Conservation (phyloP, 2,888 invertebrate species). For the Octonoba sinensis region DNA sequence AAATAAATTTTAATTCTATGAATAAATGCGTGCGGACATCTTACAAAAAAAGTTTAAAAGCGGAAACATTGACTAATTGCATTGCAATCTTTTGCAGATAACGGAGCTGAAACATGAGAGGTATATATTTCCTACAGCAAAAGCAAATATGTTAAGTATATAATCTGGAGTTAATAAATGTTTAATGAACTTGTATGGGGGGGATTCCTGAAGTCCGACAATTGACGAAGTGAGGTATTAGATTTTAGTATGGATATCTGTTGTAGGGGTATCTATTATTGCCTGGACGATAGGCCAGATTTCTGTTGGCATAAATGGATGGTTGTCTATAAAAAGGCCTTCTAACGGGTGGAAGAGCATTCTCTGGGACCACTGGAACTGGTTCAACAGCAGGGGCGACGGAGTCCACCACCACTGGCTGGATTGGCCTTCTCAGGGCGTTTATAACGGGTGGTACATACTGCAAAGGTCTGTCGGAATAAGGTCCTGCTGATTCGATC, state of each 20-base stretch:
- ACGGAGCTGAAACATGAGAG: no score
- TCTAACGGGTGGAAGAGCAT: neutral
- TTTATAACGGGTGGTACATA: neutral
- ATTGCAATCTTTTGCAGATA: no score
- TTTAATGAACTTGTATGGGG: no score
- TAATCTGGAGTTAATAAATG: no score
- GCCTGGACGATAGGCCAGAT: neutral
- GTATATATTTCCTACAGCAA: no score
- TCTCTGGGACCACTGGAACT: slow-evolving; percentile 1
- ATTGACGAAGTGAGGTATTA: no score
- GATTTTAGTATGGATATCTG: neutral
- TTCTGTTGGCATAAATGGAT: neutral
- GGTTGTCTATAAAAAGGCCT: neutral
- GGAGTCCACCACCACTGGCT: neutral
- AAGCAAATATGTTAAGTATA: no score
- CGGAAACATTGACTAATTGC: no score
- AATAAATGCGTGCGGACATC: no score
- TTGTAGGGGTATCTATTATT: neutral
- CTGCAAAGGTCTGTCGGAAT: neutral
- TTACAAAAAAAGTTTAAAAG: no score
- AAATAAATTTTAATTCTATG: no score
- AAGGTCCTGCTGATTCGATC: slow-evolving; percentile 30
- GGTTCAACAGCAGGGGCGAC: neutral
- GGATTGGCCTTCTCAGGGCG: neutral
- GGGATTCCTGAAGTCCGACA: no score